These are phyloP conservation scores for Nematostella vectensis DNA, from an alignment of 92 coral and sea anemone species.

Conservation along the genomic window DNA sequence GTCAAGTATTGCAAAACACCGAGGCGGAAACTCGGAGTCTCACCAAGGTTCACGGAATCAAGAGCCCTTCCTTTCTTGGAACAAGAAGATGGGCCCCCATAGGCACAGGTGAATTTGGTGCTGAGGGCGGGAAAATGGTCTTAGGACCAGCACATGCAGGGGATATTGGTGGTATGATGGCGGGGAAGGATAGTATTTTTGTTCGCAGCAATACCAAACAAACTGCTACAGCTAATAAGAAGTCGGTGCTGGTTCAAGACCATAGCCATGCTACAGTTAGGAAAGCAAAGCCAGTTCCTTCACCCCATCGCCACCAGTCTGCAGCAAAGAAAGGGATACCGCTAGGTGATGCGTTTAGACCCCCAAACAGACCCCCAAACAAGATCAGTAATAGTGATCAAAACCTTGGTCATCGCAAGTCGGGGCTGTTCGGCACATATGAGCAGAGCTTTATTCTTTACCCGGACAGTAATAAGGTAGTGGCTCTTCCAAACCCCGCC, in stretches of 20 bases:
- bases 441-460: not conserved
- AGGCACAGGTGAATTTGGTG: slow-evolving; percentile 27
- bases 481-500: not conserved
- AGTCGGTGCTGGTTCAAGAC: not conserved
- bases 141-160: slow-evolving; percentile 62
- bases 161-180: slow-evolving; percentile 1
- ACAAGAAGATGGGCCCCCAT: not conserved
- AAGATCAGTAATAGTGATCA: too few species aligned
- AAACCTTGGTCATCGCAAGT: not conserved
- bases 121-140: slow-evolving; percentile 44
- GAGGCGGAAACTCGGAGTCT: slow-evolving; percentile 1
- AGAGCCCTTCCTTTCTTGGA: not conserved
- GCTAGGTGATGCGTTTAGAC: too few species aligned
- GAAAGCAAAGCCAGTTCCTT: not conserved
- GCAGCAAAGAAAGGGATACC: not conserved
- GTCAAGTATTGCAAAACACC: slow-evolving; percentile 16
- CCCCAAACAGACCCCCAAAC: too few species aligned
- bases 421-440: not conserved
- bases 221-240: not conserved
- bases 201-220: slow-evolving; percentile 5
- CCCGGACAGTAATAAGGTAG: not conserved
- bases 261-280: not conserved
- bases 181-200: slow-evolving; percentile 9
- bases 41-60: not conserved
- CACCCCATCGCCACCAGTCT: too few species aligned